These are phyloP conservation scores for Plagodis pulveraria DNA, from an alignment of 2,888 invertebrate species.

Conservation along the genomic window DNA sequence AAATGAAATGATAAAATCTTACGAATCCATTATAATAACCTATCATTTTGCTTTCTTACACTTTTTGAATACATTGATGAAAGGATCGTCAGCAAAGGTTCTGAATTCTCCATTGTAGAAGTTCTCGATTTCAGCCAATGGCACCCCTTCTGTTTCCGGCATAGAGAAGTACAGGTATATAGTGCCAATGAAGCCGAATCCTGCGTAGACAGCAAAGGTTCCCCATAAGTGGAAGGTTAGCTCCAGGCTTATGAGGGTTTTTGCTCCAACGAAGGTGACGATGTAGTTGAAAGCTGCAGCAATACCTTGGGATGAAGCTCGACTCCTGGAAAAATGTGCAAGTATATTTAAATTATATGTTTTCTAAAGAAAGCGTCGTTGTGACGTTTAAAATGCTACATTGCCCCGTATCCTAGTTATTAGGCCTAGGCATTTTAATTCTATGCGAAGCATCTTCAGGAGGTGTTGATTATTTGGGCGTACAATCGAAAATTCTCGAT, in stretches of 20 bases:
- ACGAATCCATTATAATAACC: no score
- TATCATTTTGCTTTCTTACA: slow-evolving; percentile 43
- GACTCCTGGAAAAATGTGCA: slow-evolving; percentile 57
- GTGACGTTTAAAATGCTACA: no score
- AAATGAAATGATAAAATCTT: not conserved
- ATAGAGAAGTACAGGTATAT: slow-evolving; percentile 77
- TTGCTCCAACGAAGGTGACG: slow-evolving; percentile 74
- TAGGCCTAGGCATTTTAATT: no score
- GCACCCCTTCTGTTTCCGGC: slow-evolving; percentile 81
- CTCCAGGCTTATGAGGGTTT: slow-evolving; percentile 77
- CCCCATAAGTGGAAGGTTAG: slow-evolving; percentile 67
- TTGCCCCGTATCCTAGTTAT: no score
- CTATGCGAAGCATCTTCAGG: no score
- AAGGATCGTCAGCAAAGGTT: slow-evolving; percentile 65
- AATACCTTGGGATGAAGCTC: slow-evolving; percentile 76
- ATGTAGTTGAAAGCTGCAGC: slow-evolving; percentile 79
- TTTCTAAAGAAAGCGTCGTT: no score
- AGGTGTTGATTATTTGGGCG: no score
- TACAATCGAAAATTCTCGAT: no score
- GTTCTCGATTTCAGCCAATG: slow-evolving; percentile 75
- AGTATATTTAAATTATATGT: no score
- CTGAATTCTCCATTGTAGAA: slow-evolving; percentile 64
- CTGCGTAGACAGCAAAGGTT: slow-evolving; percentile 75
- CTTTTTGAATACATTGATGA: slow-evolving; percentile 60
- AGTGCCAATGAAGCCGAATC: slow-evolving; percentile 68